Base-by-base conservation (phyloP, 2,888 invertebrate species). In the Polyommatus iphigenia region DNA sequence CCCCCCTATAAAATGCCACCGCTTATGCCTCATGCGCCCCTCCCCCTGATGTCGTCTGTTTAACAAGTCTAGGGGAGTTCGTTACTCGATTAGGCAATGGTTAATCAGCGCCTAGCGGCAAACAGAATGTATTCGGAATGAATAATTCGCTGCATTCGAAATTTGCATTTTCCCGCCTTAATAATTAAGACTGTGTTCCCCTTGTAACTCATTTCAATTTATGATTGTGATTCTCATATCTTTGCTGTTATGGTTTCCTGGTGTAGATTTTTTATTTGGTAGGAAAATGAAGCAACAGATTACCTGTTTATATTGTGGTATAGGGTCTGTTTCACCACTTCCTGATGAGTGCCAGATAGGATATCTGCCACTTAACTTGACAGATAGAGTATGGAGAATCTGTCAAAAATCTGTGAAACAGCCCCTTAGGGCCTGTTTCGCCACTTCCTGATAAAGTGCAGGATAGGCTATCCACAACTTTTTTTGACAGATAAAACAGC, bases 1-100 rank as follows among this genome's bases (percentile, higher is more conserved):
- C 10, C 10, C 46, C 46, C 10, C 10, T 13, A 2, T 10, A 54
- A 57, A n/a, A 59, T 85, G 85, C 84, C 81, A 3, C 41, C 29
- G 76, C 81, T 36, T 54, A 0, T 72, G 1, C 5, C 77, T 81
- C 79, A 78, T 18, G 32, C 80, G 83, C 84, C 82, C 85, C 85
- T 85, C 83, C 84, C 82, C 85, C 85, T 85, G 84, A 82, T 82
- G 84, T 81, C 85, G 85, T 86, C 89, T 92, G 89, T 90, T 92
- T 91, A 92, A 89, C 89, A 82, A 84, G 84, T 83, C 84, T 83
- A 83, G 83, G 90, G 87, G 84, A 91, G 91, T 92, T 92, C 91
- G 91, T 93, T 92, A 93, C 91, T 92, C 90, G 91, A 92, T 93
- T 85, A 87, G 87, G 87, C 87, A 87, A 90, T 91, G 91, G 91